These are phyloP conservation scores for Priocnemis perturbator DNA, from an alignment of 2,888 invertebrate genomes.

Conservation along the genomic window DNA sequence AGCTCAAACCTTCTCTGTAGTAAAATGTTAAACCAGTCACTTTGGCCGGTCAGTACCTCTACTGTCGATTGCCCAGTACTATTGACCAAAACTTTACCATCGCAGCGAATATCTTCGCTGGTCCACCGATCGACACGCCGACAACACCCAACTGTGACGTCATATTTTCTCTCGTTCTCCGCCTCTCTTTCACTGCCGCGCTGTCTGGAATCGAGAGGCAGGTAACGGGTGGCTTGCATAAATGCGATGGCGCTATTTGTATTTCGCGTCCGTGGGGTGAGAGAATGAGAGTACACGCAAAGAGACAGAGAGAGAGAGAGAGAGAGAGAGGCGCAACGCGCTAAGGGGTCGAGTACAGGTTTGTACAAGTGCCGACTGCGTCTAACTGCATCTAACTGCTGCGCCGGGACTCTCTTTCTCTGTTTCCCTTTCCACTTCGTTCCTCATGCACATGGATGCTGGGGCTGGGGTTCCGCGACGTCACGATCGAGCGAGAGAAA, in stretches of 20 bases:
- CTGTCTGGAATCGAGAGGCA: background rate
- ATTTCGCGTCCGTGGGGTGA: conserved; percentile 11
- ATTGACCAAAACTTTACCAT: no score
- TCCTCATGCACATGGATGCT: background rate
- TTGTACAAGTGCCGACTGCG: background rate
- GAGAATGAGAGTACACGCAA: background rate
- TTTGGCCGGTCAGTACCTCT: no score
- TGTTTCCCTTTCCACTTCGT: no score
- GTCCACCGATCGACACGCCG: no score
- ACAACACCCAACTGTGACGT: no score
- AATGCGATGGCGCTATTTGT: conserved; percentile 16
- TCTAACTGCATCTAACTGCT: no score
- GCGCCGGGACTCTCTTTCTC: no score
- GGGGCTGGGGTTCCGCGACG: no score
- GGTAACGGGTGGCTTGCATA: conserved; percentile 1
- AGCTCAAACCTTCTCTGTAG: no score
- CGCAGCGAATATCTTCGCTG: no score
- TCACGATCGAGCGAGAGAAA: background rate
- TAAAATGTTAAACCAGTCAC: no score
- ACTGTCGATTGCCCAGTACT: no score
- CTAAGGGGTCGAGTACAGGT: background rate
- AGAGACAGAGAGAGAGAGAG: background rate
- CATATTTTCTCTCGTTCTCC: conserved; percentile 8
- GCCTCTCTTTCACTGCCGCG: background rate
- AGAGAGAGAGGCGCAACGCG: background rate